Base-by-base conservation (phyloP, 2,797 vertebrate species). In the Aphelocoma californica region DNA sequence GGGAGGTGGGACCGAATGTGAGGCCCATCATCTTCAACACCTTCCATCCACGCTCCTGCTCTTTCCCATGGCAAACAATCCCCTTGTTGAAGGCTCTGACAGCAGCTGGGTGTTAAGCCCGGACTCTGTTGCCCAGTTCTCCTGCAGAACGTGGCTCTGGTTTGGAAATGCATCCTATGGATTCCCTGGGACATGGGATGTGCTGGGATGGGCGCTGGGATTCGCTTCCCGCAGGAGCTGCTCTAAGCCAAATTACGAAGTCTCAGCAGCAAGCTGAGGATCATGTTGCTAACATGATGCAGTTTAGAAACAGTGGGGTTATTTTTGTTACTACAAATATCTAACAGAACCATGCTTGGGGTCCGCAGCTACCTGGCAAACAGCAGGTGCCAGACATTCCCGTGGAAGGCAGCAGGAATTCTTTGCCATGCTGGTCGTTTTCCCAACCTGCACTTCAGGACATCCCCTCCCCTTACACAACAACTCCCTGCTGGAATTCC, bases 401-500 rank as follows among this genome's bases (percentile, higher is more conserved):
- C 6, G 0, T 1, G 8, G 12, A 51, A 69, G 28, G 17, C 78
- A 77, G 47, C 34, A 18, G 58, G 51, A 72, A n/a, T 26, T 16
- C 48, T 38, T 47, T 1, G 1, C 40, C 36, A 12, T 0, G 31
- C 60, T 2, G 23, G 6, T 9, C n/a, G 20, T 58, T 40, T 36
- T 86, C 81, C 71, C 40, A 10, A 13, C 14, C 36, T 34, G 45
- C 66, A 18, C 48, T 72, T 45, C 56, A 89, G 50, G 92, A 72
- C 70, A 15, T 60, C 44, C 77, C 87, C 90, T 67, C 12, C 93
- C 58, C 90, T 82, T 14, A 12, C 57, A 9, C 0, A 70, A 90
- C 87, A 74, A 47, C 93, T 62, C n/a, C 14, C 34, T 6, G 44
- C 73, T 44, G 40, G 4, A 58, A 72, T 6, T 54, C 71, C 47